Evolutionary conservation across 2,797 vertebrate genomes (phyloP), one percentile per base, ranked within the genome.

Genomic region (Poeciliopsis infans): DNA sequence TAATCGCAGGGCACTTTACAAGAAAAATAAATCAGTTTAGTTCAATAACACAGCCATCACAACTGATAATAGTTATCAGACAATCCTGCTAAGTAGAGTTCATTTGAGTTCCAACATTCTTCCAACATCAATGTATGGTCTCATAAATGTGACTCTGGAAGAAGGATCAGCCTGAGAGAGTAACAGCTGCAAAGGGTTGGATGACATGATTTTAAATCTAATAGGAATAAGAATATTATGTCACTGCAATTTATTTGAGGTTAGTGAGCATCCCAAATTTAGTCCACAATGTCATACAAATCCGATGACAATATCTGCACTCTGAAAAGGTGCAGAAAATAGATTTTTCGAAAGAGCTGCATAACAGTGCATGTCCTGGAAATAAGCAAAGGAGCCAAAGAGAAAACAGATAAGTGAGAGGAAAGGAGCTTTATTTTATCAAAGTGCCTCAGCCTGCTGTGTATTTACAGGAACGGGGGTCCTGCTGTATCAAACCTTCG

Each of bases 351-450:
- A 41, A 12, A 25, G 16, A 36, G 31, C 61, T 3, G 33, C 13
- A 7, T 61, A 16, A 16, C 57, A 15, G 31, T 59, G 25, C n/a
- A 59, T 1, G 23, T 57, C n/a, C 57, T 31, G 33, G 18, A 36
- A 64, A 64, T 20, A 64, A 36, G 31, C 16, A 16, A 46, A 71
- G 47, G 18, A 47, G 41, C 36, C 39, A 46, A 31, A 31, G 49
- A 78, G 41, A 70, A 57, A 69, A 61, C 71, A 68, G 81, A 78
- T 72, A 69, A 82, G 74, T 71, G 39, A 80, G 83, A 59, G 76
- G 79, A 80, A 77, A 85, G 72, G 72, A 43, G 80, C 70, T 90
- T 90, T 83, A 64, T 90, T 87, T 88, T 85, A 87, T 91, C 87
- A 83, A 31, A 7, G 59, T 6, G 81, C 79, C 71, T 88, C 83